These are phyloP conservation scores for Halichoerus grypus DNA, from an alignment of 2,113 vertebrate species.

Conservation along the genomic window DNA sequence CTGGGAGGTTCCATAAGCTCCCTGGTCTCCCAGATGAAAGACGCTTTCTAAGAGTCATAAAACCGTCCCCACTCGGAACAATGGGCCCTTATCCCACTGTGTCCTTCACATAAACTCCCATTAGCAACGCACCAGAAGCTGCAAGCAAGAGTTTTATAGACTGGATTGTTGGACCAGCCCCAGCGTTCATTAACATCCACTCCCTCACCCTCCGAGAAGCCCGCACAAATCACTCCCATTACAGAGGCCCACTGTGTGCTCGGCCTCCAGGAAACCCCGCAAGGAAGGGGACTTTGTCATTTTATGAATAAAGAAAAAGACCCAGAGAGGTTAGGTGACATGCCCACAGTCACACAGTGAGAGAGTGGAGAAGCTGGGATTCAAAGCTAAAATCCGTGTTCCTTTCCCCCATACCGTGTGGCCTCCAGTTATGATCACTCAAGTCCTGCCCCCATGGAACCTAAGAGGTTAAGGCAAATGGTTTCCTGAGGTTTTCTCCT, in stretches of 20 bases:
- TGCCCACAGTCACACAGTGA: neutral
- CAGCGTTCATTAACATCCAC: constrained; percentile 52
- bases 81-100: constrained; percentile 74
- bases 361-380: neutral
- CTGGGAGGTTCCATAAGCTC: constrained; percentile 61
- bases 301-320: neutral
- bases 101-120: constrained; percentile 72
- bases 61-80: constrained; percentile 69
- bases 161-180: constrained; percentile 67
- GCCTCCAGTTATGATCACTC: accelerated
- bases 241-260: neutral
- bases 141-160: constrained; percentile 63
- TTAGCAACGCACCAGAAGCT: constrained; percentile 57
- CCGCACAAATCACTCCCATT: neutral
- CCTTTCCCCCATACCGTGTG: neutral
- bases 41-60: constrained; percentile 78
- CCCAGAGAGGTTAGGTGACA: neutral
- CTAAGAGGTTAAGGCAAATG: neutral
- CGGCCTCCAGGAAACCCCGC: neutral
- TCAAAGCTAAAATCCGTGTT: neutral
- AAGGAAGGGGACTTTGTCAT: neutral
- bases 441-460: accelerated
- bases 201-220: neutral
- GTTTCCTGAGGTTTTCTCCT: neutral
- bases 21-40: constrained; percentile 73